A percentile compares a stretch with the other conserved stretches of the same genome.
Evolutionary conservation across 2,113 vertebrate genomes (phyloP).

Genomic region (Alexandromys fortis): DNA sequence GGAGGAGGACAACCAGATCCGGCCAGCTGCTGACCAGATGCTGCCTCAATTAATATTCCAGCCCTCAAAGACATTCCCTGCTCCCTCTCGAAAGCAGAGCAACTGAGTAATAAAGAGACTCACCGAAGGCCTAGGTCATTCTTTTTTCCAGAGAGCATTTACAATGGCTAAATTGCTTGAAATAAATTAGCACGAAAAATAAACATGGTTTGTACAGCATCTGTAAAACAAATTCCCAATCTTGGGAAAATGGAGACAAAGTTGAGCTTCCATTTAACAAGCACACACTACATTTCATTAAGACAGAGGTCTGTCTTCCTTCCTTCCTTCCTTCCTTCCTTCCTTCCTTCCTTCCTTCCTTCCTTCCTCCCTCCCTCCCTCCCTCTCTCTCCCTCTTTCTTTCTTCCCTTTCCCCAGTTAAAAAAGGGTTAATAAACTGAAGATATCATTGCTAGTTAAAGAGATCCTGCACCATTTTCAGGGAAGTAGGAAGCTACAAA

Average conservation of each 20-base stretch:
- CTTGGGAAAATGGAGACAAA: conserved; percentile 81
- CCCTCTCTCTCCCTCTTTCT: background rate
- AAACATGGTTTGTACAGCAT: conserved; percentile 84
- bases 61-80: conserved; percentile 87
- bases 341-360: too few relatives aligned
- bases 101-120: conserved; percentile 87
- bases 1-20: conserved; percentile 82
- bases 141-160: conserved; percentile 77
- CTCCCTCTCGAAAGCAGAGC: conserved; percentile 84
- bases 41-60: conserved; percentile 90
- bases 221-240: conserved; percentile 84
- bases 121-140: conserved; percentile 78
- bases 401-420: conserved; percentile 59
- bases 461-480: conserved; percentile 82
- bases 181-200: conserved; percentile 87
- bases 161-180: conserved; percentile 84
- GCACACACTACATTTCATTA: conserved; percentile 82
- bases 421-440: conserved; percentile 86
- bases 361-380: background rate
- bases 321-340: background rate
- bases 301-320: background rate
- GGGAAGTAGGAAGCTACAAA: conserved; percentile 82
- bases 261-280: conserved; percentile 80
- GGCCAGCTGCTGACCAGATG: conserved; percentile 92
- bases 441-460: conserved; percentile 84